Conservation (phyloP, 2,113 vertebrate genomes). For the Sander lucioperca region DNA sequence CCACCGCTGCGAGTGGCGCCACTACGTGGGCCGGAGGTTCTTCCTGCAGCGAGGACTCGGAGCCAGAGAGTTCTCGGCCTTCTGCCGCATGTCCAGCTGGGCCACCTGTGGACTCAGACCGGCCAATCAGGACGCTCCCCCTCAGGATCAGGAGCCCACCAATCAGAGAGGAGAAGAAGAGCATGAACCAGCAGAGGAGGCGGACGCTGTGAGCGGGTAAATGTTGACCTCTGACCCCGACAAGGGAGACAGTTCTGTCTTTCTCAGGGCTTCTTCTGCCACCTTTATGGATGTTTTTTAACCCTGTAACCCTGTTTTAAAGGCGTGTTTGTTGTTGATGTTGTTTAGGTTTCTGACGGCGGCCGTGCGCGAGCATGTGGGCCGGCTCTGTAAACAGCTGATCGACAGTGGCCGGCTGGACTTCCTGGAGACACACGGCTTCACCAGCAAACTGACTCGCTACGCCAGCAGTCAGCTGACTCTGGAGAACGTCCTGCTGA, state of each 20-base stretch:
- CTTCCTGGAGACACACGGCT: conserved; percentile 88
- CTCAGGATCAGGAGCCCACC: background rate
- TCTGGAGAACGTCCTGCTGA: conserved; percentile 95
- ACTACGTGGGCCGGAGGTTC: conserved; percentile 94
- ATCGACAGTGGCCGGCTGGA: conserved; percentile 90
- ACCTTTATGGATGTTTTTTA: too few relatives aligned
- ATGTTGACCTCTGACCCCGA: background rate
- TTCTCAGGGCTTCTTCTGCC: too few relatives aligned
- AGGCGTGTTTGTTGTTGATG: too few relatives aligned
- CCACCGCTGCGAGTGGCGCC: conserved; percentile 95
- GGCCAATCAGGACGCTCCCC: conserved; percentile 36
- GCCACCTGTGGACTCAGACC: conserved; percentile 91
- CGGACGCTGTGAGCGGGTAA: conserved; percentile 81
- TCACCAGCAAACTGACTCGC: conserved; percentile 80
- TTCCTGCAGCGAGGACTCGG: conserved; percentile 90
- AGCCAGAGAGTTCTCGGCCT: conserved; percentile 88
- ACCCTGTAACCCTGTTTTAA: too few relatives aligned
- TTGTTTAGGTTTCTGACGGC: conserved; percentile 82
- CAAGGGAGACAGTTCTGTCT: too few relatives aligned
- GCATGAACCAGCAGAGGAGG: conserved; percentile 76
- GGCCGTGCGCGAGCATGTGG: conserved; percentile 88
- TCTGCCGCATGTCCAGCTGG: conserved; percentile 98
- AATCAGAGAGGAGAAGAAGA: conserved; percentile 63
- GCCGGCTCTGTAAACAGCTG: conserved; percentile 91
- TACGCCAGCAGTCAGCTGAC: conserved; percentile 88